Conservation (phyloP, 2,888 invertebrate species). For the Shargacucullia verbasci region DNA sequence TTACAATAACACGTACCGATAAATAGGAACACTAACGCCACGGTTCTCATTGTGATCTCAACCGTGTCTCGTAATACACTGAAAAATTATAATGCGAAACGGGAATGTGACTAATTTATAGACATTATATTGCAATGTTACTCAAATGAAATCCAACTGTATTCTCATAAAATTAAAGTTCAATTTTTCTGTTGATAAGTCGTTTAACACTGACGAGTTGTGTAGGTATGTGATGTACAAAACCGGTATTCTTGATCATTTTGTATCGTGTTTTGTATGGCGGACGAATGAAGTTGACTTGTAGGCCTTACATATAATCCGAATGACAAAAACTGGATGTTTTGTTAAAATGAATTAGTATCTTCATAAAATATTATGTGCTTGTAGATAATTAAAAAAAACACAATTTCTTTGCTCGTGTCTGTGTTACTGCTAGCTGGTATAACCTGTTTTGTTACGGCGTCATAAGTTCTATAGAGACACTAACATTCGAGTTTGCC, state of each 20-base stretch:
- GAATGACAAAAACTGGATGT: conserved; percentile 25
- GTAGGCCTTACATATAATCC: conserved; percentile 27
- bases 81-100: conserved; percentile 70
- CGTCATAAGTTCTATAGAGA: neutral
- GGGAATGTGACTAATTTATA: conserved; percentile 71
- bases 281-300: conserved; percentile 4
- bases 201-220: conserved; percentile 30
- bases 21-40: conserved; percentile 65
- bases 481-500: neutral
- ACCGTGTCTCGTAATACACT: conserved; percentile 69
- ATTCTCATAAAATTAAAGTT: conserved; percentile 7
- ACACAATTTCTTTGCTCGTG: conserved; percentile 17
- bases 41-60: conserved; percentile 71
- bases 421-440: conserved; percentile 7
- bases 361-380: conserved; percentile 10
- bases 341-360: conserved; percentile 4
- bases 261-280: conserved; percentile 36
- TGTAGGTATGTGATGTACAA: conserved; percentile 20
- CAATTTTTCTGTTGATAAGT: conserved; percentile 17
- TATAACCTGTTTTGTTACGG: conserved; percentile 7
- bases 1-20: conserved; percentile 71
- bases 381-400: conserved; percentile 6
- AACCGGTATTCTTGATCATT: conserved; percentile 48
- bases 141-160: conserved; percentile 36
- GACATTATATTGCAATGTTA: conserved; percentile 32